phyloP scores from a whole-genome alignment of 2,888 invertebrate genomes.

The Mythimna albipuncta region DNA sequence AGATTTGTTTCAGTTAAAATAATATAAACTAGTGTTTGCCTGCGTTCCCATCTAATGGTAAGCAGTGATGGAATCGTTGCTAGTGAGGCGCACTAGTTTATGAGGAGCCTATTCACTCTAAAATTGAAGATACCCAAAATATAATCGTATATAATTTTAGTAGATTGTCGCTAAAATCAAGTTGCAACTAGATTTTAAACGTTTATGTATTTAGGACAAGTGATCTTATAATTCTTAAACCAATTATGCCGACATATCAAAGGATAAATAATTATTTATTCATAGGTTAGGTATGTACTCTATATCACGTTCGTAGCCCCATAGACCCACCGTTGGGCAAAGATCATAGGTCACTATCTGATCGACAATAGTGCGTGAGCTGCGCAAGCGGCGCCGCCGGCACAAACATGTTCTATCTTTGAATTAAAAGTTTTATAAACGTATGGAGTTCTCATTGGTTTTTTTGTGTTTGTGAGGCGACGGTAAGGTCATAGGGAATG shows the following conservation, averaged over 20 bases:
- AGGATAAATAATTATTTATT: conserved; percentile 41
- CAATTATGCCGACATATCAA: conserved; percentile 2
- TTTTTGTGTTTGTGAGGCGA: conserved; percentile 40
- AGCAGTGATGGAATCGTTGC: too few relatives aligned
- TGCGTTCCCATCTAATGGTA: too few relatives aligned
- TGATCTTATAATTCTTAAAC: not conserved
- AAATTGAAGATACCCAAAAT: too few relatives aligned
- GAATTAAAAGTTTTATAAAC: conserved; percentile 50
- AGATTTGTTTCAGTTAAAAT: too few relatives aligned
- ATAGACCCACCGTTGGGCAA: conserved; percentile 47
- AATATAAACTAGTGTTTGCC: too few relatives aligned
- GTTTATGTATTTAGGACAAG: not conserved
- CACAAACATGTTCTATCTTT: conserved; percentile 39
- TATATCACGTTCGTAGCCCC: conserved; percentile 24
- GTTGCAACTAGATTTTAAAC: not conserved
- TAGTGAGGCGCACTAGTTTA: too few relatives aligned
- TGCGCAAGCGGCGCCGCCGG: conserved; percentile 57
- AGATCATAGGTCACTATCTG: conserved; percentile 57
- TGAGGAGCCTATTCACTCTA: too few relatives aligned
- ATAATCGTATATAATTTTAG: not conserved
- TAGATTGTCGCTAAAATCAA: not conserved
- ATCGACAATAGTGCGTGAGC: conserved; percentile 51
- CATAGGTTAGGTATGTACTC: conserved; percentile 25
- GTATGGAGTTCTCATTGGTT: conserved; percentile 24
- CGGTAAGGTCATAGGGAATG: conserved; percentile 36